These are phyloP conservation scores for Sinhomidia bicolor DNA, from an alignment of 2,888 invertebrate species.

Conservation along the genomic window DNA sequence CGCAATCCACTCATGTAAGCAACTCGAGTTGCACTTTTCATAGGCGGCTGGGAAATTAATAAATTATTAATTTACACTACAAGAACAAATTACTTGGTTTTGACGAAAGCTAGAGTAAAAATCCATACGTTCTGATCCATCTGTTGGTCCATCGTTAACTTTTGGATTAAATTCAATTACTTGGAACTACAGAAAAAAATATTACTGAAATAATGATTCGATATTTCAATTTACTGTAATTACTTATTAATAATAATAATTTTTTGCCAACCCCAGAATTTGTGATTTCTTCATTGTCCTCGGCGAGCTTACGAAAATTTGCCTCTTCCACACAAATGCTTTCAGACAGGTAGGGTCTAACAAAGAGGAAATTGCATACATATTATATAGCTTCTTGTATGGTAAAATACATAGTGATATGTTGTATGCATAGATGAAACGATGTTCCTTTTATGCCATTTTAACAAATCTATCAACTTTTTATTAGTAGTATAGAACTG, in stretches of 20 bases:
- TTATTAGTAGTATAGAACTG: too few relatives aligned
- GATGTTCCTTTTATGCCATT: too few relatives aligned
- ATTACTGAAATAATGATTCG: not conserved
- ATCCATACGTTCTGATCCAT: slow-evolving; percentile 40
- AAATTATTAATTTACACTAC: not conserved
- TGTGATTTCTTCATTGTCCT: slow-evolving; percentile 32
- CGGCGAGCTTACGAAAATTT: not conserved
- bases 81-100: not conserved
- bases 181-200: slow-evolving; percentile 44
- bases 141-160: not conserved
- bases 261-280: not conserved
- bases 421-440: too few relatives aligned
- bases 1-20: slow-evolving; percentile 53
- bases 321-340: slow-evolving; percentile 42
- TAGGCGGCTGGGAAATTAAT: too few relatives aligned
- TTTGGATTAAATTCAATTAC: slow-evolving; percentile 7
- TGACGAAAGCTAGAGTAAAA: not conserved
- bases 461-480: too few relatives aligned
- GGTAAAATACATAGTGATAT: too few relatives aligned
- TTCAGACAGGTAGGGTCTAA: slow-evolving; percentile 34
- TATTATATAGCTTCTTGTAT: too few relatives aligned
- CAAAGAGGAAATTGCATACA: not conserved
- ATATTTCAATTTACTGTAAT: not conserved
- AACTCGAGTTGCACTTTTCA: slow-evolving; percentile 54
- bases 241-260: too few relatives aligned